phyloP scores from a whole-genome alignment of 2,797 vertebrate genomes.

The Xenops minutus region DNA sequence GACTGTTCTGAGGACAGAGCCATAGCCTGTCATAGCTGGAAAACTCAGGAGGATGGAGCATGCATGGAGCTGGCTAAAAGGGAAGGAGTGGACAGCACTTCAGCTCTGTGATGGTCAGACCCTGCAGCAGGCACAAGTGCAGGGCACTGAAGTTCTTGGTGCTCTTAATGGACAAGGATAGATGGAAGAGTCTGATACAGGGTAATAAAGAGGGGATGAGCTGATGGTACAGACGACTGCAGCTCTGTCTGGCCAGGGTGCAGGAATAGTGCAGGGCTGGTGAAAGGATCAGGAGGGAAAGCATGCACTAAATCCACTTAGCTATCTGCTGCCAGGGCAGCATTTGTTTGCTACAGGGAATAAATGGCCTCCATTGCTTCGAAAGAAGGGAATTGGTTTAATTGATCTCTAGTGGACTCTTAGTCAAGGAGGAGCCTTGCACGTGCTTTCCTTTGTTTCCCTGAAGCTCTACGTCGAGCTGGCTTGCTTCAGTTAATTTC shows the following conservation, averaged over 20 bases:
- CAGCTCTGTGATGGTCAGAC: neutral
- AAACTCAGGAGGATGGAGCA: neutral
- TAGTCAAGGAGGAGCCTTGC: constrained; percentile 22
- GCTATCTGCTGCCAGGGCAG: constrained; percentile 15
- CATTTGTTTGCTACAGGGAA: constrained; percentile 21
- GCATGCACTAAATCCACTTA: constrained; percentile 18
- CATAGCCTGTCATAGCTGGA: neutral
- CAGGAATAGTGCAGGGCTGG: neutral
- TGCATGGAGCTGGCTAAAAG: neutral
- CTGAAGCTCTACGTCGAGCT: neutral
- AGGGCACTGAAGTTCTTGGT: neutral
- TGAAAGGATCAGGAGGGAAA: neutral
- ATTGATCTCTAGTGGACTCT: constrained; percentile 39
- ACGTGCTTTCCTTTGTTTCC: neutral
- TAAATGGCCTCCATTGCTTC: constrained; percentile 48
- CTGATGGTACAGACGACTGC: neutral
- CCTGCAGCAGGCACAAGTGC: neutral
- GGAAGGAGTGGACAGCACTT: neutral
- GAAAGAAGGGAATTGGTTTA: constrained; percentile 41
- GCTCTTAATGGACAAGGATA: neutral
- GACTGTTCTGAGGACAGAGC: neutral
- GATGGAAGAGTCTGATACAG: neutral
- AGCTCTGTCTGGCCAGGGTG: neutral
- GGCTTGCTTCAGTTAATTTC: constrained; percentile 25
- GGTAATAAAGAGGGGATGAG: neutral